Conservation (phyloP, 2,797 vertebrate species). For the Sebastes hubbsi region DNA sequence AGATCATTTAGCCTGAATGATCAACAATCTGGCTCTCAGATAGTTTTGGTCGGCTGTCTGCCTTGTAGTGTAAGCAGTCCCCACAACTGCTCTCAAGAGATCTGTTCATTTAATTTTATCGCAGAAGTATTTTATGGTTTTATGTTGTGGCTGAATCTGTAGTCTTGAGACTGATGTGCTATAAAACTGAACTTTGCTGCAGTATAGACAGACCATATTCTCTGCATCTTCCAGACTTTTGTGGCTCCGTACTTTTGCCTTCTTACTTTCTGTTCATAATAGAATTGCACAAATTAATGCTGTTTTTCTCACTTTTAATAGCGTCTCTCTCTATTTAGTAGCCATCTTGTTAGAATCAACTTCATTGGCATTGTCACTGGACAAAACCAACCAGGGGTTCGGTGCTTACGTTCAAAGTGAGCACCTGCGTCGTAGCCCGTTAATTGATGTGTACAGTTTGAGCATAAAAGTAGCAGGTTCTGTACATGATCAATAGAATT, state of each 20-base stretch:
- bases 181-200: neutral
- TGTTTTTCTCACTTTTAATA: too few relatives aligned
- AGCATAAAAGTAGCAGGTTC: neutral
- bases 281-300: neutral
- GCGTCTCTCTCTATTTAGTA: neutral
- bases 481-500: neutral
- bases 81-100: neutral
- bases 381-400: neutral
- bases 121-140: neutral
- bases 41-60: neutral
- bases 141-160: neutral
- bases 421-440: neutral
- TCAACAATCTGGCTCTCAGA: neutral
- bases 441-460: neutral
- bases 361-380: too few relatives aligned
- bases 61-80: neutral
- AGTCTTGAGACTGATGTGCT: neutral
- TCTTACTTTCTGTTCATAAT: neutral
- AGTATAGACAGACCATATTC: neutral
- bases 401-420: neutral
- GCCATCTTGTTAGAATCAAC: neutral
- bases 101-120: neutral
- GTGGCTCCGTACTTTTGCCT: neutral
- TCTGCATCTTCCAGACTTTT: neutral
- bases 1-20: neutral